These are phyloP conservation scores for Phyto melanocephala DNA, from an alignment of 2,888 invertebrate genomes.

Conservation along the genomic window DNA sequence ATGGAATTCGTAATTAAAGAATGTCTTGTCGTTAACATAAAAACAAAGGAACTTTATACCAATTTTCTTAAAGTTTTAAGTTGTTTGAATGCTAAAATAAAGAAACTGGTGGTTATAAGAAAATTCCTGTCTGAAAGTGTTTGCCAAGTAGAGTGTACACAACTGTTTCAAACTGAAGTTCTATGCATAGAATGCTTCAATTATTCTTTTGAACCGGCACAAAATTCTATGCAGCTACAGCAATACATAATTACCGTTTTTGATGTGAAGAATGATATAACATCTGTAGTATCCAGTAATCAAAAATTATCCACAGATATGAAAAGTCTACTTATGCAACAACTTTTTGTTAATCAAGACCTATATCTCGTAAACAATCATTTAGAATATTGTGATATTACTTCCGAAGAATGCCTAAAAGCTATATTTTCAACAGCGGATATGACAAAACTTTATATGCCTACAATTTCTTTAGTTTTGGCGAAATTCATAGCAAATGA, in stretches of 20 bases:
- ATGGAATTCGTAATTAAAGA: constrained; percentile 33
- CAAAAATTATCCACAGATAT: constrained; percentile 18
- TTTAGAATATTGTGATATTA: constrained; percentile 64
- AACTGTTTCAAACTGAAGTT: constrained; percentile 13
- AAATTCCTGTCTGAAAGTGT: constrained; percentile 17
- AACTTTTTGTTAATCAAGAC: constrained; percentile 38
- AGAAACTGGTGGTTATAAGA: background rate
- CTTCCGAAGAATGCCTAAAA: constrained; percentile 46
- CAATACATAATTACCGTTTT: background rate
- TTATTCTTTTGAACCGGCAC: background rate
- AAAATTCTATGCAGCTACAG: background rate
- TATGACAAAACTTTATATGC: constrained; percentile 33
- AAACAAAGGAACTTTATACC: background rate
- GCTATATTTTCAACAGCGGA: constrained; percentile 26
- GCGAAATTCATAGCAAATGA: constrained; percentile 63
- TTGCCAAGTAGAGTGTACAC: background rate
- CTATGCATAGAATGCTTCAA: constrained; percentile 39
- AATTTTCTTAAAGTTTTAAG: constrained; percentile 16
- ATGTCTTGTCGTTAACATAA: background rate
- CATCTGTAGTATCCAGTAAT: background rate
- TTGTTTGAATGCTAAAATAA: constrained; percentile 30
- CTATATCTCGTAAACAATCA: constrained; percentile 64
- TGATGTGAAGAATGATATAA: background rate
- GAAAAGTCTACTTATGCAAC: constrained; percentile 41
- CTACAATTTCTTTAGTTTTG: constrained; percentile 63